Evolutionary conservation across 2,797 vertebrate genomes (phyloP), one percentile per base, ranked within the genome.

Genomic region (Myotis vivesi): DNA sequence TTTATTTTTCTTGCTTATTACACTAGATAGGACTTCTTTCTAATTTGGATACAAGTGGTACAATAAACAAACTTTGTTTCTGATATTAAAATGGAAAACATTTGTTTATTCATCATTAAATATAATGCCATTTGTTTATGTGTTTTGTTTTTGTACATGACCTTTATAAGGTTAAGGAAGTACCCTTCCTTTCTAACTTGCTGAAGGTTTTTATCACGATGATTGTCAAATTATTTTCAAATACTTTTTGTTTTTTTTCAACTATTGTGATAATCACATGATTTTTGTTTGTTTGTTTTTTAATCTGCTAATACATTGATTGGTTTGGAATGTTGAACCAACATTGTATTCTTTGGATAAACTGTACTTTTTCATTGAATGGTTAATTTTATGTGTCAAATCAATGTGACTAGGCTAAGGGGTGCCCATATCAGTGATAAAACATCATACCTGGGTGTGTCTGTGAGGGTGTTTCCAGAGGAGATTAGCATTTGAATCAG

Each of bases 1-100:
- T 46, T 64, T 62, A 41, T 76, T 93, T 88, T 94, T 91, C 57
- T 91, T 91, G 49, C 30, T 95, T 79, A 84, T 86, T 73, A 55
- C 15, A 75, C 28, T 73, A n/a, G 68, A 22, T 36, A 73, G 59
- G 41, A 75, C 23, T 20, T 81, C 9, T 30, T 59, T 41, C 75
- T 62, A 71, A 59, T 66, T 25, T 89, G 41, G 49, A 30, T 77
- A 28, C 12, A 53, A 73, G 23, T n/a, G 53, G 12, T 89, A 15
- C 28, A 73, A 25, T 64, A 6, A 92, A 72, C 0, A 51, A 66
- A 87, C 22, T 49, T 44, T 80, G n/a, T 44, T 79, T 30, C 72
- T 62, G 44, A 38, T 75, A n/a, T 62, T 87, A n/a, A 89, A 89
- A 33, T 25, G 23, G 13, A 91, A 86, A 82, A 9, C 8, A 23